Evolutionary conservation across 2,888 invertebrate genomes (phyloP), one percentile per base, ranked within the genome.

Genomic region (Heliconius sara): DNA sequence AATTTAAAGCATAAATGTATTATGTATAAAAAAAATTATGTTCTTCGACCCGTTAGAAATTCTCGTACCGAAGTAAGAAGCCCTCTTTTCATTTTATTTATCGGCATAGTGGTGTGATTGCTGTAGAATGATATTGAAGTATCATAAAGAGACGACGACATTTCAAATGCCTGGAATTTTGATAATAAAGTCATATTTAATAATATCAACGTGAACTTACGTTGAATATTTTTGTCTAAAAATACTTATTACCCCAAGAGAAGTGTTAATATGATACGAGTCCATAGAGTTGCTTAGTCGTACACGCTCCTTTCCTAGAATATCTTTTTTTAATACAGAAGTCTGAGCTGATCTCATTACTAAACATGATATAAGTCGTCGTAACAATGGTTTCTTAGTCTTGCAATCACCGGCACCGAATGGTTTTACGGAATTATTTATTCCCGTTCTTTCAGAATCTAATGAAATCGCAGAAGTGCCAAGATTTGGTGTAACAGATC

Each of bases 91-190:
- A 89, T 89, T 85, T 90, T 92, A 81, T 86, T 90, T 3, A 87
- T 76, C 9, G 91, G 91, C 30, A 87, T 83, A 22, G 92, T 87
- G 2, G 90, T 87, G 85, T 94, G 95, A 81, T 92, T 90, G 79
- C 90, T 94, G 86, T 91, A 93, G 85, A 93, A 94, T 0, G 94
- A 94, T 0, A 87, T 91, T 1, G 94, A 91, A 1, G 95, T 94
- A 77, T 94, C 94, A 84, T 91, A 95, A 13, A 95, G 84, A 0
- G 93, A 92, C 0, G 95, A 95, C 52, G 87, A 87, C 83, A 94
- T 87, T 83, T 93, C 93, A 70, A 92, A 84, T 47, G 89, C 91
- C 95, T 95, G 88, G 34, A 85, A 86, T 63, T 10, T 25, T n/a
- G 9, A 19, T 12, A 74, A 84, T n/a, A 75, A 76, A 76, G 6